phyloP scores from a whole-genome alignment of 2,888 invertebrate genomes.

The Eupithecia pulchellata region DNA sequence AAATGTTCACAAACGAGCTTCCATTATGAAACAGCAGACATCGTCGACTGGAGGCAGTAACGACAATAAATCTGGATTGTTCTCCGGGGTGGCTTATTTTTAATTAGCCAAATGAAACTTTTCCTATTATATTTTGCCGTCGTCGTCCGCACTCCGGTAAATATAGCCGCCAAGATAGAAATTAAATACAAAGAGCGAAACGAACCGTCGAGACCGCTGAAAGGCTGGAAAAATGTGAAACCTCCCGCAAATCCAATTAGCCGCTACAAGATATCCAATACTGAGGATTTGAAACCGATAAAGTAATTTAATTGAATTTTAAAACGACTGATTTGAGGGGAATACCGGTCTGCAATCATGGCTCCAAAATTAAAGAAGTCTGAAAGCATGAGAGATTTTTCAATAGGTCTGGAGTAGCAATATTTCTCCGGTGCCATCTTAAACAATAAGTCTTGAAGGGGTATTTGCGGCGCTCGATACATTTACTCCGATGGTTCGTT shows the following conservation, averaged over 20 bases:
- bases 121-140: constrained; percentile 75
- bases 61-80: constrained; percentile 75
- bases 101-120: constrained; percentile 83
- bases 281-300: constrained; percentile 60
- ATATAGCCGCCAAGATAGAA: constrained; percentile 61
- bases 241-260: constrained; percentile 76
- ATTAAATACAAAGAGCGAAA: constrained; percentile 70
- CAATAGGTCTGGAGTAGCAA: constrained; percentile 56
- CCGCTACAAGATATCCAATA: constrained; percentile 69
- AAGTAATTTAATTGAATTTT: constrained; percentile 66
- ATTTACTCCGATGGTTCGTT: constrained; percentile 70
- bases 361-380: constrained; percentile 46
- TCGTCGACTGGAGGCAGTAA: constrained; percentile 63
- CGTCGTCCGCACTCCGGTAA: constrained; percentile 60
- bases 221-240: constrained; percentile 66
- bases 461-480: constrained; percentile 74
- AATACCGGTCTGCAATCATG: constrained; percentile 36
- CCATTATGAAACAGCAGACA: constrained; percentile 65
- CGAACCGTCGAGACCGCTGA: constrained; percentile 53
- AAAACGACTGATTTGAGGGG: constrained; percentile 44
- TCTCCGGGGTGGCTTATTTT: constrained; percentile 75
- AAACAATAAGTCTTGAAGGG: constrained; percentile 75
- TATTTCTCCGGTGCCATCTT: constrained; percentile 70
- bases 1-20: constrained; percentile 65
- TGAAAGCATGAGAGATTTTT: constrained; percentile 51